Evolutionary conservation across 2,113 vertebrate species (phyloP), one percentile per base, ranked within the genome.

Genomic region (Peucedramus taeniatus): DNA sequence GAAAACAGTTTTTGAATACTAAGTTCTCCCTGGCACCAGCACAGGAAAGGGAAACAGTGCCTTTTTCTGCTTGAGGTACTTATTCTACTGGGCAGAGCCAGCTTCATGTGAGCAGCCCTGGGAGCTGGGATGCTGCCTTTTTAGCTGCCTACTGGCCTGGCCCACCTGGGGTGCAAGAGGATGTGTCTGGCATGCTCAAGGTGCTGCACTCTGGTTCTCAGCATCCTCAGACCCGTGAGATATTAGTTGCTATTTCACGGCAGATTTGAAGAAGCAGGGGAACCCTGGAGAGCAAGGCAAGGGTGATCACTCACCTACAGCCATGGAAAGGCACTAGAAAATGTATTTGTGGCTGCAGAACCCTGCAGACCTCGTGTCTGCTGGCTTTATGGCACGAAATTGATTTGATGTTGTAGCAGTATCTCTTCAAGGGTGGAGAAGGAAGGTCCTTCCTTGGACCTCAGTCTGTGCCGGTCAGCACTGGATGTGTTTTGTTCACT

Each of bases 1-100:
- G 90, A 93, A 63, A 93, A 93, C 96, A 78, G 76, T 57, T 86
- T 86, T 66, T 50, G 95, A 93, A 97, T 95, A 90, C 93, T 89
- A 94, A 97, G 64, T 44, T 83, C 9, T 60, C 22, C 64, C 64
- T 96, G 94, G 93, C 91, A 78, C 10, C 54, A 44, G 56, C 3
- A 9, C 69, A 81, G 50, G 44, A 68, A 82, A 83, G 51, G 44
- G 57, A 66, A 89, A 92, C 56, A 89, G 80, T 47, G 94, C 44
- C 68, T 91, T 94, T 90, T 93, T 94, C 90, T 95, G 66, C 85
- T 79, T 3, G 26, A 87, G 65, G 66, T 40, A 28, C 64, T 90
- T 14, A 39, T 22, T 83, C 82, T 76, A 35, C 74, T 33, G 87
- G 70, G 68, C 88, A 76, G 72, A 74, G 64, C 10, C 14, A 7